These are phyloP conservation scores for Pitta sordida DNA, from an alignment of 2,113 vertebrate species.

Conservation along the genomic window DNA sequence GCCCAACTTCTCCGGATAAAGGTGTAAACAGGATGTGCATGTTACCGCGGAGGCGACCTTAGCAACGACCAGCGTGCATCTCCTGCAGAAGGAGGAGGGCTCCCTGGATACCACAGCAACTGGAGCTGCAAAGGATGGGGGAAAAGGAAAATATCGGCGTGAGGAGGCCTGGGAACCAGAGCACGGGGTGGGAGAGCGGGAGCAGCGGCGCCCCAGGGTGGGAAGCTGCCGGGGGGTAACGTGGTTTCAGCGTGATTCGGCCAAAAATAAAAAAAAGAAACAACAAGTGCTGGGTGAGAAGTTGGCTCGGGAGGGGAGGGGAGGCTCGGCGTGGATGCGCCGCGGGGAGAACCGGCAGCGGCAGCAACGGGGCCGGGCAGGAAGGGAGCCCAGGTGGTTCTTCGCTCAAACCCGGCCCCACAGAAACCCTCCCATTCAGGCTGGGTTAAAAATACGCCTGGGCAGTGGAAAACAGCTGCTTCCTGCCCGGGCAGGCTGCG, in stretches of 20 bases:
- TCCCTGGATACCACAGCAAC: slow-evolving; percentile 71
- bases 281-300: neutral
- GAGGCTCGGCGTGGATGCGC: rapidly evolving
- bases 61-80: slow-evolving; percentile 69
- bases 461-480: slow-evolving; percentile 53
- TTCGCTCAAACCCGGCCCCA: neutral
- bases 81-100: slow-evolving; percentile 60
- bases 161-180: neutral
- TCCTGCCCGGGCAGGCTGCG: neutral
- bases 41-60: slow-evolving; percentile 78
- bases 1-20: slow-evolving; percentile 66
- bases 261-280: too few species aligned
- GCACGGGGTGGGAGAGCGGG: rapidly evolving
- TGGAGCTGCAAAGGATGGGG: slow-evolving; percentile 62
- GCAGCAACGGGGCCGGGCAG: neutral
- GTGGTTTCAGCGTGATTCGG: rapidly evolving
- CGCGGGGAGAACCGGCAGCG: rapidly evolving
- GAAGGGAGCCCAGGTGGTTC: slow-evolving; percentile 55
- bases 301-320: neutral
- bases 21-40: slow-evolving; percentile 74
- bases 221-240: rapidly evolving
- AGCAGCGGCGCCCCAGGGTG: rapidly evolving
- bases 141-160: slow-evolving; percentile 49
- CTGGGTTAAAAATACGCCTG: slow-evolving; percentile 35
- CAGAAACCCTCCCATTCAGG: neutral